Percentiles rank a stretch among this genome's conserved stretches.
Conservation (phyloP, 2,113 vertebrate species). For the Sinocyclocheilus anophthalmus region DNA sequence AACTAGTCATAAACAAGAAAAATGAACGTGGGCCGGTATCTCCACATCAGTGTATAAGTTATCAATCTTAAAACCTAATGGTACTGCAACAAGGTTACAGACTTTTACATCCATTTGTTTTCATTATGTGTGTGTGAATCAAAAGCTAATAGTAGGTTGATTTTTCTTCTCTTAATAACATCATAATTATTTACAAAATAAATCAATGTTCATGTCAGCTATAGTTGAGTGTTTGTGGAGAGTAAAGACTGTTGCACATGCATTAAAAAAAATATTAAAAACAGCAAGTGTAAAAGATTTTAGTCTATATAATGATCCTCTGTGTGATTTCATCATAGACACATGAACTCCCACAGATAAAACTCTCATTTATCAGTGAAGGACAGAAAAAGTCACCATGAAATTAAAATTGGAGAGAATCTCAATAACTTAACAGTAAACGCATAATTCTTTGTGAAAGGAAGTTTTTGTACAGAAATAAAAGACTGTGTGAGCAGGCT, state of each 20-base stretch:
- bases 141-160: not conserved
- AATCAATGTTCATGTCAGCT: not conserved
- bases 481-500: not conserved
- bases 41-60: constrained; percentile 12
- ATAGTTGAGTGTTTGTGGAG: not conserved
- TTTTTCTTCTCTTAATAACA: not conserved
- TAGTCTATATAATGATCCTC: not conserved
- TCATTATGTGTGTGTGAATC: constrained; percentile 30
- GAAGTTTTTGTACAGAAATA: not conserved
- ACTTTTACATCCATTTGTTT: constrained; percentile 34
- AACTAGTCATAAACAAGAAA: constrained; percentile 31
- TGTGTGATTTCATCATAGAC: not conserved
- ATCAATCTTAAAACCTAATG: constrained; percentile 38
- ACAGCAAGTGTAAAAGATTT: too few relatives aligned
- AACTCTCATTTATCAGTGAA: not conserved
- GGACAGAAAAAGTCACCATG: not conserved
- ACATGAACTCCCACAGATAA: not conserved
- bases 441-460: not conserved
- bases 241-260: not conserved
- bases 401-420: not conserved
- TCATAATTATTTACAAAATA: not conserved
- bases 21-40: constrained; percentile 9
- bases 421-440: not conserved
- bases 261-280: not conserved
- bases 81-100: constrained; percentile 29